Conservation (phyloP, 2,113 vertebrate species). For the Bubo bubo region DNA sequence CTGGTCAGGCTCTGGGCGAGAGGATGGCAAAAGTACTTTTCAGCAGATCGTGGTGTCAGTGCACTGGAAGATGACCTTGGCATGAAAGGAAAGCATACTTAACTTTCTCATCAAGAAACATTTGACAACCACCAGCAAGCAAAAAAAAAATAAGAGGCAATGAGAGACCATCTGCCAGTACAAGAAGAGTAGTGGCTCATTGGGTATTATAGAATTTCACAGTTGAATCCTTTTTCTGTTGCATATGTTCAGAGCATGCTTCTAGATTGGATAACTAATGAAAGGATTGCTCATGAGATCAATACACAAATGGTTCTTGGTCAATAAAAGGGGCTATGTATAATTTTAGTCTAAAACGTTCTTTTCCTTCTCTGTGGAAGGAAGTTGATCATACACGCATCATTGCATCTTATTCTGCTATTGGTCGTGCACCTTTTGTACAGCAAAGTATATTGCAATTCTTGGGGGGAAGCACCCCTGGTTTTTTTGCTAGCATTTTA, state of each 20-base stretch:
- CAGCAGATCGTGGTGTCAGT: background rate
- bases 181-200: constrained; percentile 4
- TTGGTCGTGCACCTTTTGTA: constrained; percentile 53
- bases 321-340: constrained; percentile 17
- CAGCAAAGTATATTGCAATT: constrained; percentile 9
- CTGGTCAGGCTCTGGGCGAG: background rate
- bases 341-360: constrained; percentile 43
- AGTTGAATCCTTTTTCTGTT: background rate
- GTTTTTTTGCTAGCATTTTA: constrained; percentile 68
- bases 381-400: background rate
- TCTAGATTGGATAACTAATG: constrained; percentile 1
- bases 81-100: background rate
- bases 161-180: constrained; percentile 28
- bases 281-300: background rate
- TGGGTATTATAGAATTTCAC: background rate
- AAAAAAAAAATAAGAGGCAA: constrained; percentile 25
- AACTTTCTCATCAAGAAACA: background rate
- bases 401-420: constrained; percentile 12
- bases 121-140: constrained; percentile 67
- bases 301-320: constrained; percentile 14
- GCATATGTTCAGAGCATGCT: background rate
- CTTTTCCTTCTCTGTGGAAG: constrained; percentile 34
- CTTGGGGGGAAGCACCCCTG: background rate
- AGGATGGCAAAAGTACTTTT: background rate
- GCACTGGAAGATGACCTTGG: background rate